phyloP scores from a whole-genome alignment of 2,797 vertebrate species.

The Vespertilio murinus region DNA sequence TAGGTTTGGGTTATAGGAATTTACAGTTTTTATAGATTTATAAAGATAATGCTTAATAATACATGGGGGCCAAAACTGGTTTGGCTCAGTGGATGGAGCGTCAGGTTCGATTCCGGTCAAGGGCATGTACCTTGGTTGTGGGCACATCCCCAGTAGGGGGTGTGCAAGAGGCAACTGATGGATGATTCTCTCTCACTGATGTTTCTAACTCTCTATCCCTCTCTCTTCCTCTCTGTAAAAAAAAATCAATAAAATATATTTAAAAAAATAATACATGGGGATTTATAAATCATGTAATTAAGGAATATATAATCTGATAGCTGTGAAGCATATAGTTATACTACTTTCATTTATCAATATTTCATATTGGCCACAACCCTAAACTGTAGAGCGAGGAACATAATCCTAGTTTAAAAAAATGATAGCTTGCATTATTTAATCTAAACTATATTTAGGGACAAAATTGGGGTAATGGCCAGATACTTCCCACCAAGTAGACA shows the following conservation, averaged over 20 bases:
- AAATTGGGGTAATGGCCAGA: not conserved
- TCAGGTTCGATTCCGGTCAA: too few relatives aligned
- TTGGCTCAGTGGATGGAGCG: too few relatives aligned
- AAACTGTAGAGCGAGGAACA: not conserved
- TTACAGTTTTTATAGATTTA: not conserved
- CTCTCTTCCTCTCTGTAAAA: too few relatives aligned
- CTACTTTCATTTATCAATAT: conserved; percentile 31
- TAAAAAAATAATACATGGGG: not conserved
- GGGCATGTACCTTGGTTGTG: too few relatives aligned
- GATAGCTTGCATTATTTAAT: not conserved
- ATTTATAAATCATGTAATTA: not conserved
- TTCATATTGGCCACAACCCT: not conserved
- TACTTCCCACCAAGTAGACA: not conserved
- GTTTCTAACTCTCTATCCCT: too few relatives aligned
- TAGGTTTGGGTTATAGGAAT: not conserved
- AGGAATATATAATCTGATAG: not conserved
- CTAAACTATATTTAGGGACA: conserved; percentile 22
- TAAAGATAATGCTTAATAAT: not conserved
- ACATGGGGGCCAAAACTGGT: too few relatives aligned
- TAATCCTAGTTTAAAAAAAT: not conserved
- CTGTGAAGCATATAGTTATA: not conserved
- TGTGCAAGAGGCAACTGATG: too few relatives aligned
- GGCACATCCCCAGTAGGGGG: too few relatives aligned
- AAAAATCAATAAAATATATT: too few relatives aligned
- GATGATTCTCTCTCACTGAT: too few relatives aligned